Percentiles rank a stretch among this genome's conserved stretches.
phyloP scores from a whole-genome alignment of 2,888 invertebrate species.

The Dorcus hopei region DNA sequence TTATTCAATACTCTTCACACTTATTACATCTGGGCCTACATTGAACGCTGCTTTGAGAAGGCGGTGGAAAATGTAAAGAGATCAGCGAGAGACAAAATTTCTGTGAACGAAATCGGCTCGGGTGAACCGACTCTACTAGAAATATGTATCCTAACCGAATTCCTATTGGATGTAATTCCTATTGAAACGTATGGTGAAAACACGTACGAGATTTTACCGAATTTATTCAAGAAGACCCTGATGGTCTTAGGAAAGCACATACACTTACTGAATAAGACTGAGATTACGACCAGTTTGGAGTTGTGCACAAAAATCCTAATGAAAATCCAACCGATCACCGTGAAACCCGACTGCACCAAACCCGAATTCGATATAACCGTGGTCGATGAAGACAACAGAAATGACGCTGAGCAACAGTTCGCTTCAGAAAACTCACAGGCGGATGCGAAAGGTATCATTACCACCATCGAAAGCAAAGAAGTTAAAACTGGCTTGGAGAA shows the following conservation, averaged over 20 bases:
- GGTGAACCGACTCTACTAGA: constrained; percentile 65
- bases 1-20: constrained; percentile 79
- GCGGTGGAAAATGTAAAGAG: constrained; percentile 38
- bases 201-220: constrained; percentile 74
- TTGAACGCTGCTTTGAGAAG: constrained; percentile 62
- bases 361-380: constrained; percentile 25
- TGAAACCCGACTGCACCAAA: constrained; percentile 32
- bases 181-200: constrained; percentile 75
- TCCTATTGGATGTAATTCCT: constrained; percentile 71
- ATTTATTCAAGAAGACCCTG: constrained; percentile 66
- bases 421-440: not conserved
- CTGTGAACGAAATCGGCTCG: constrained; percentile 57
- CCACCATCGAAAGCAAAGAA: not conserved
- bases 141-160: constrained; percentile 70
- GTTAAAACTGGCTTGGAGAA: constrained; percentile 52
- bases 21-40: constrained; percentile 83
- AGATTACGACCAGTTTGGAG: constrained; percentile 63
- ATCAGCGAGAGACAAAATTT: constrained; percentile 5
- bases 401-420: not conserved
- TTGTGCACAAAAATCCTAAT: constrained; percentile 72
- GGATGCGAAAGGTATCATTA: not conserved
- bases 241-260: constrained; percentile 59
- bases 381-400: constrained; percentile 7
- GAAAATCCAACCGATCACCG: constrained; percentile 67
- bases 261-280: constrained; percentile 54